These are phyloP conservation scores for Diplosoma virens DNA, from an alignment of 23 tunicate genomes.

Conservation along the genomic window DNA sequence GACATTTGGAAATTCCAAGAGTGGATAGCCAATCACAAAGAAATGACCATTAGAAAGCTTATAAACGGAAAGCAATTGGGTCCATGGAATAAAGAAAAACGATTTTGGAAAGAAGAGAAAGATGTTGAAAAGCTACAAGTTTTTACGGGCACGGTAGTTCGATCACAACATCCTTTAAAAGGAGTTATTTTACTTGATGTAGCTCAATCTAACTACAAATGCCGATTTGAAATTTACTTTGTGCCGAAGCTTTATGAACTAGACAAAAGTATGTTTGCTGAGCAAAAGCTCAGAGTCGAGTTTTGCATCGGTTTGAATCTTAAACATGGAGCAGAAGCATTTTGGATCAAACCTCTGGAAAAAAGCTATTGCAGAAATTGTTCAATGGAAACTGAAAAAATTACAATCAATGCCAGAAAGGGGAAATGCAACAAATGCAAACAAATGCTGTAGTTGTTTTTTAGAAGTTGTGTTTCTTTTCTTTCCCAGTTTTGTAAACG, in stretches of 20 bases:
- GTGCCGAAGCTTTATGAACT: conserved; percentile 42
- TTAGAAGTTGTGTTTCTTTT: no score
- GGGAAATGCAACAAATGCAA: conserved; percentile 32
- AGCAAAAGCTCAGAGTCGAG: conserved; percentile 46
- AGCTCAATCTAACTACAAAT: not conserved
- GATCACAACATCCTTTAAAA: not conserved
- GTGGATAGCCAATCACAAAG: conserved; percentile 23
- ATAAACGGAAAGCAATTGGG: conserved; percentile 33
- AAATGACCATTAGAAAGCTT: conserved; percentile 12
- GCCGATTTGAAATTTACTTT: conserved; percentile 21
- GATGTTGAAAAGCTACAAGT: conserved; percentile 20
- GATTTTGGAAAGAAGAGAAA: conserved; percentile 34
- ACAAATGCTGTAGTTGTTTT: no score
- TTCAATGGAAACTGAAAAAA: not conserved
- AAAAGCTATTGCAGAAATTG: not conserved
- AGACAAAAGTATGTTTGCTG: not conserved
- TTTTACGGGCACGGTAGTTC: conserved; percentile 37
- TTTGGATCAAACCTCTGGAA: not conserved
- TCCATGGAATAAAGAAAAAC: conserved; percentile 25
- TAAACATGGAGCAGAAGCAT: conserved; percentile 34
- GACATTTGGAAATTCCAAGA: conserved; percentile 3
- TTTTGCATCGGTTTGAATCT: conserved; percentile 49
- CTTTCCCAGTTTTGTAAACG: no score
- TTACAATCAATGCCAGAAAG: conserved; percentile 8
- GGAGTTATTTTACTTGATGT: conserved; percentile 11